Percentiles rank a stretch among this genome's conserved stretches.
Evolutionary conservation across 2,113 vertebrate species (phyloP).

Genomic region (Ictalurus furcatus): DNA sequence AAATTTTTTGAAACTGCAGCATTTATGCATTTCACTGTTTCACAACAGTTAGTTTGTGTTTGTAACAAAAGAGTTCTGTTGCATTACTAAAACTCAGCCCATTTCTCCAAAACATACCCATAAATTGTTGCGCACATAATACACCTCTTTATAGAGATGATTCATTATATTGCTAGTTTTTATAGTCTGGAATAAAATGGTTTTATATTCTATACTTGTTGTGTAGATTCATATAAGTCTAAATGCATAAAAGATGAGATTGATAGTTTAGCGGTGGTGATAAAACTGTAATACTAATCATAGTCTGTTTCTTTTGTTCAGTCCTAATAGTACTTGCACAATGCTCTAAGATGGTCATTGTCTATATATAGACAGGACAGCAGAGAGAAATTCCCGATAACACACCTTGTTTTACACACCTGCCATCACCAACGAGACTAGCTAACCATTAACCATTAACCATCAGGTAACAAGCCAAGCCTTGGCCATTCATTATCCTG

Average conservation of each 20-base stretch:
- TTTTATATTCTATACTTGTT: not conserved
- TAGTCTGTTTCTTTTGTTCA: conserved; percentile 5
- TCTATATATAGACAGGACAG: not conserved
- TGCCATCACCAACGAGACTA: conserved; percentile 35
- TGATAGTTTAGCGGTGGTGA: not conserved
- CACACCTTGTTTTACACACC: conserved; percentile 30
- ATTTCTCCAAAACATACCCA: not conserved
- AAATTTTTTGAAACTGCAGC: not conserved
- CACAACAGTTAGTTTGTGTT: not conserved
- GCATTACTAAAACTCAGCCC: not conserved
- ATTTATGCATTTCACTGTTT: not conserved
- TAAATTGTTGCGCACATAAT: not conserved
- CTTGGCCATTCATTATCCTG: conserved; percentile 66
- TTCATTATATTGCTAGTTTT: conserved; percentile 2
- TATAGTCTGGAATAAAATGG: conserved; percentile 13
- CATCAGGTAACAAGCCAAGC: conserved; percentile 54
- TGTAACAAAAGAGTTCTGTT: not conserved
- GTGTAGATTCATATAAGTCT: not conserved
- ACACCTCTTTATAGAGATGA: not conserved
- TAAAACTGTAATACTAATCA: not conserved
- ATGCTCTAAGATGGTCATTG: not conserved
- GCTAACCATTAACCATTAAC: conserved; percentile 57
- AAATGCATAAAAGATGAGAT: not conserved
- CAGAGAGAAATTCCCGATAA: conserved; percentile 38
- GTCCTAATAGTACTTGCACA: not conserved